Base-by-base conservation (phyloP, 2,797 vertebrate species). In the Aselliscus stoliczkanus region DNA sequence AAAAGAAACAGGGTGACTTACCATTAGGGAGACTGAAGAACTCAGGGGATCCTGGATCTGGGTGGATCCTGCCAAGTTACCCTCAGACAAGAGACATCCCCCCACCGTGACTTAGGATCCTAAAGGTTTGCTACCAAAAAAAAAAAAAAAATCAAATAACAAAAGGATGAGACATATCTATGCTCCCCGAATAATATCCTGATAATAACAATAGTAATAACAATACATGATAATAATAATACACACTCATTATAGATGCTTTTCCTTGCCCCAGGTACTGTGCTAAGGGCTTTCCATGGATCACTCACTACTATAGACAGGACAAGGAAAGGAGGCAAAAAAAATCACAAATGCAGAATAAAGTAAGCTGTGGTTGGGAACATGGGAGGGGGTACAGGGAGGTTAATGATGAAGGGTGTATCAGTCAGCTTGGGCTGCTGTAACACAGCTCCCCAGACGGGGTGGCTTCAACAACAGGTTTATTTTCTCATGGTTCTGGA, bases 381-480 rank as follows among this genome's bases (percentile, higher is more conserved):
- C 6, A 1, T 0, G 31, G 17, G 14, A 42, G 50, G 56, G 62
- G 34, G 17, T 42, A n/a, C n/a, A n/a, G 14, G 34, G 64, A 3
- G 27, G 31, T 52, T 7, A n/a, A 12, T 0, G 67, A 27, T 0
- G 7, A 52, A 25, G 8, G 15, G 5, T n/a, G 14, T 18, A 3
- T 7, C 5, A 27, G 10, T 20, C 52, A 17, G 39, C 34, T 65
- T 15, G 9, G 4, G 5, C 17, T 18, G 6, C n/a, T 18, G 0
- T 23, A 29, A 65, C 5, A 27, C 54, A 37, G 23, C 3, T 6
- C 15, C 64, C 8, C 21, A 11, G 42, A 31, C 4, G 0, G 25
- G 15, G 44, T 4, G 34, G 76, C 81, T 44, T 27, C 9, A 2
- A 34, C 44, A 34, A 14, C 37, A 50, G 25, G 12, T 9, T 34